A percentile compares a stretch with the other conserved stretches of the same genome.
Conservation (phyloP, 2,797 vertebrate species). For the Astyanax mexicanus region DNA sequence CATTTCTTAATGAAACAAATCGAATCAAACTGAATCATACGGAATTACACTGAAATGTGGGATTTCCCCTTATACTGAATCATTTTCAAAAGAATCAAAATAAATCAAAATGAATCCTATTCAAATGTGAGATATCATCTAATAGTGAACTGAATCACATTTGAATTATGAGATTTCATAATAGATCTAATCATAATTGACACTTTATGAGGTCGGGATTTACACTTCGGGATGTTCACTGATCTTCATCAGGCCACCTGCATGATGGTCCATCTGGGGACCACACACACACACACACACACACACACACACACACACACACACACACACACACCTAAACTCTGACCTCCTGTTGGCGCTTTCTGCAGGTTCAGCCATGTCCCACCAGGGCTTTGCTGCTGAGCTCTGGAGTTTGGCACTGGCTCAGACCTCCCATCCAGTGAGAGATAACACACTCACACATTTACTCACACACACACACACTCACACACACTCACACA, state of each 20-base stretch:
- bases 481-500: too few relatives aligned
- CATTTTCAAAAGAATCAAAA: too few relatives aligned
- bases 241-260: conserved; percentile 23
- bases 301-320: conserved; percentile 15
- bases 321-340: conserved; percentile 3
- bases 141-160: too few relatives aligned
- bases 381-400: conserved; percentile 34
- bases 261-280: conserved; percentile 17
- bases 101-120: too few relatives aligned
- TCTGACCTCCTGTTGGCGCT: conserved; percentile 19
- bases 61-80: too few relatives aligned
- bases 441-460: conserved; percentile 61
- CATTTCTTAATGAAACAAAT: too few relatives aligned
- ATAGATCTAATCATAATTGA: background rate
- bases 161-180: too few relatives aligned
- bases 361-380: conserved; percentile 35
- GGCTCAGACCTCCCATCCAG: conserved; percentile 50
- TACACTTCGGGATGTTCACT: background rate
- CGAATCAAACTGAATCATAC: too few relatives aligned
- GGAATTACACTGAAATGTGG: too few relatives aligned
- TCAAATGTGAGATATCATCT: too few relatives aligned
- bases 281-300: conserved; percentile 10
- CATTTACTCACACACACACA: too few relatives aligned
- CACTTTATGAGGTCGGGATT: background rate
- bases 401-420: conserved; percentile 50